Conservation (phyloP, 2,888 invertebrate genomes). For the Hypercompe scribonia region DNA sequence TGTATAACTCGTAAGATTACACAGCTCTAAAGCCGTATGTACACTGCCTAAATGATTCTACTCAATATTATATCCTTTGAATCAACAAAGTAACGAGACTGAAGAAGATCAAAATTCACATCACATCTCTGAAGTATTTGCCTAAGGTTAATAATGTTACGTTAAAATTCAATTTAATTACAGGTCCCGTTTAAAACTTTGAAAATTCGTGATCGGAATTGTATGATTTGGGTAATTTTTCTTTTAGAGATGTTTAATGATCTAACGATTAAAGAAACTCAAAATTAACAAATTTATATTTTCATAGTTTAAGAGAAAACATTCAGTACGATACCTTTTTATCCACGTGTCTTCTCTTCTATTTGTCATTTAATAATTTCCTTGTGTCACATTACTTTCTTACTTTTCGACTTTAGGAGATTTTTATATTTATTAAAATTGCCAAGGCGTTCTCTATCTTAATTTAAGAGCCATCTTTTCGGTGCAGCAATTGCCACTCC, state of each 20-base stretch:
- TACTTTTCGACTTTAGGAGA: no score
- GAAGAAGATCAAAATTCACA: conserved; percentile 34
- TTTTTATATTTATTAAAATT: no score
- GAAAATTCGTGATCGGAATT: conserved; percentile 39
- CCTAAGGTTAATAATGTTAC: conserved; percentile 43
- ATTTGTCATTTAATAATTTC: no score
- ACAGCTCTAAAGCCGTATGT: background rate
- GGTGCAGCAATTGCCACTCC: no score
- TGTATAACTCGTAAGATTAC: background rate
- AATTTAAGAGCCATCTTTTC: no score
- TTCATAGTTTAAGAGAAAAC: no score
- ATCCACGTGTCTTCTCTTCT: no score
- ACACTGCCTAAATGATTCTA: background rate
- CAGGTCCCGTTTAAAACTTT: conserved; percentile 41
- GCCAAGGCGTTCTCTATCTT: no score
- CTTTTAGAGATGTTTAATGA: background rate
- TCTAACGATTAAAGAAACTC: background rate
- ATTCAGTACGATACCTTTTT: no score
- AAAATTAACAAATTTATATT: background rate
- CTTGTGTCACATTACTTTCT: no score
- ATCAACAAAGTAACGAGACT: background rate
- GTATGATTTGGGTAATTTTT: background rate
- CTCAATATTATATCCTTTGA: background rate
- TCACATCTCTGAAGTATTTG: conserved; percentile 32
- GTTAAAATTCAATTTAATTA: conserved; percentile 39